These are phyloP conservation scores for Acanthosoma haemorrhoidale DNA, from an alignment of 2,888 invertebrate species.

Conservation along the genomic window DNA sequence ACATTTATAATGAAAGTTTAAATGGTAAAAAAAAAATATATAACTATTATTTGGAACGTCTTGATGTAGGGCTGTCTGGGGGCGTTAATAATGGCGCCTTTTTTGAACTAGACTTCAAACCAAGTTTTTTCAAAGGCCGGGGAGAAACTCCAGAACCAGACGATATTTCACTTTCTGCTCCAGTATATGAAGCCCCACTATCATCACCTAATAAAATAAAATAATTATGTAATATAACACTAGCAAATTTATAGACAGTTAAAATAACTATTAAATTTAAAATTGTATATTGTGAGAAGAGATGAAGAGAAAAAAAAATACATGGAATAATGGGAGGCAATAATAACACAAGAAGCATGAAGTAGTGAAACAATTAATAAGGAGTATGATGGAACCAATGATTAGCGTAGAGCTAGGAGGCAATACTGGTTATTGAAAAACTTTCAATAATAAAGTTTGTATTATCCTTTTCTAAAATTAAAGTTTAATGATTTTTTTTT, in stretches of 20 bases:
- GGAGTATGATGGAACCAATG: too few relatives aligned
- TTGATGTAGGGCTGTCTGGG: conserved; percentile 43
- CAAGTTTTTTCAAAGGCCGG: conserved; percentile 63
- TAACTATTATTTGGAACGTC: conserved; percentile 42
- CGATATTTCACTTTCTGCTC: conserved; percentile 40
- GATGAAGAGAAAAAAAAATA: too few relatives aligned
- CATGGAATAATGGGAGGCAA: too few relatives aligned
- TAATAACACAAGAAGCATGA: too few relatives aligned
- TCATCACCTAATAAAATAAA: conserved; percentile 28
- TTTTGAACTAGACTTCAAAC: conserved; percentile 54
- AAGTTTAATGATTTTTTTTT: too few relatives aligned
- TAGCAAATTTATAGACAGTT: not conserved
- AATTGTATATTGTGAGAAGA: too few relatives aligned
- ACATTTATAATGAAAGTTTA: not conserved
- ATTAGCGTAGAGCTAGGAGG: too few relatives aligned
- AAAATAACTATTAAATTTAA: not conserved
- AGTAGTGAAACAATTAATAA: too few relatives aligned
- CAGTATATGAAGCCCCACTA: conserved; percentile 46
- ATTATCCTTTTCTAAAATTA: too few relatives aligned
- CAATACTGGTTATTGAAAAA: too few relatives aligned
- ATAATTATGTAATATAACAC: not conserved
- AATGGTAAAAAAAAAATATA: not conserved
- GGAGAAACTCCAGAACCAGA: conserved; percentile 57
- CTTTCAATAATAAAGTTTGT: too few relatives aligned
- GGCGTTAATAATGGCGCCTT: conserved; percentile 41